Evolutionary conservation across 2,113 vertebrate species (phyloP).

Genomic region (Chloroceryle aenea): DNA sequence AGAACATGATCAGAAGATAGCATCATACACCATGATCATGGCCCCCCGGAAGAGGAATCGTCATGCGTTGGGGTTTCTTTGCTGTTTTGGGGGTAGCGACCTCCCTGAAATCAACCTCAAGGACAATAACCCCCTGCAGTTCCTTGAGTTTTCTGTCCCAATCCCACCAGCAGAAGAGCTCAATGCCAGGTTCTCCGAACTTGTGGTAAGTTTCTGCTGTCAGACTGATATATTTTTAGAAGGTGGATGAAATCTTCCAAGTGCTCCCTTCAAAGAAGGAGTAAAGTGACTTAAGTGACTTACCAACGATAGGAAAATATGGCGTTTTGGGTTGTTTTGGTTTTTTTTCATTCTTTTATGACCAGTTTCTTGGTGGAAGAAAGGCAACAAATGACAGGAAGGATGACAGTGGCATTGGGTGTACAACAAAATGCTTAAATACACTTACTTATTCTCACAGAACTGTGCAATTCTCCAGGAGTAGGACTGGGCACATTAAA

Average conservation of each 20-base stretch:
- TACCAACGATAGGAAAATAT: not conserved
- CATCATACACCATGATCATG: constrained; percentile 83
- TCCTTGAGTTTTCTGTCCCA: constrained; percentile 93
- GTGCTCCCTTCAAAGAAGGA: not conserved
- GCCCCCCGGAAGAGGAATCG: constrained; percentile 93
- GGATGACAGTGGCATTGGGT: not conserved
- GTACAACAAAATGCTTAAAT: not conserved
- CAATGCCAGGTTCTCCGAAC: constrained; percentile 91
- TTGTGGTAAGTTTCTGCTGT: constrained; percentile 88
- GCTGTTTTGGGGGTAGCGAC: constrained; percentile 91
- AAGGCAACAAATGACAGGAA: not conserved
- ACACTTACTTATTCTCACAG: not conserved
- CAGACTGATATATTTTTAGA: not conserved
- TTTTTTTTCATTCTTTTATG: not conserved
- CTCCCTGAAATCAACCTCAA: constrained; percentile 96
- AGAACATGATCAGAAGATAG: constrained; percentile 90
- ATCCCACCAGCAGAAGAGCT: constrained; percentile 93
- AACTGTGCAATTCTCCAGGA: not conserved
- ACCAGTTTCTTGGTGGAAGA: not conserved
- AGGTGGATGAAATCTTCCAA: not conserved
- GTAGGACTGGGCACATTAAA: not conserved
- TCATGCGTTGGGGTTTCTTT: constrained; percentile 92
- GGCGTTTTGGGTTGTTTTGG: not conserved
- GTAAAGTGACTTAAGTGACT: not conserved
- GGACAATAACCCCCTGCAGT: constrained; percentile 91